phyloP scores from a whole-genome alignment of 2,888 invertebrate species.

The Phyllotreta striolata region DNA sequence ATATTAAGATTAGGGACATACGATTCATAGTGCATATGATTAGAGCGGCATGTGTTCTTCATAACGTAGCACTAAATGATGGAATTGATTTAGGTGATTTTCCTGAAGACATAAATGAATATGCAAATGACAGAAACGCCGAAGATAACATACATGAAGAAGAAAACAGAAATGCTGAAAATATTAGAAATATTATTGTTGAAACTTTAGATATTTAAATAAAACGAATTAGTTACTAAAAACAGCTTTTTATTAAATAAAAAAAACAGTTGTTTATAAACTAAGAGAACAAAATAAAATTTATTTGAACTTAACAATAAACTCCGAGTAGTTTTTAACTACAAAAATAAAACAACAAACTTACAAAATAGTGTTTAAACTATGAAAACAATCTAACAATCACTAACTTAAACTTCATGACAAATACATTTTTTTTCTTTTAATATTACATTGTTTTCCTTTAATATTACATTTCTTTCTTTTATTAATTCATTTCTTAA shows the following conservation, averaged over 20 bases:
- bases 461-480: background rate
- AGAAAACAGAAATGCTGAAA: background rate
- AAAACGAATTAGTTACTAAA: background rate
- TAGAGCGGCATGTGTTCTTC: constrained; percentile 29
- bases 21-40: constrained; percentile 31
- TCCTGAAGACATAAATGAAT: constrained; percentile 1
- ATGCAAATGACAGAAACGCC: background rate
- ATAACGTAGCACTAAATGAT: constrained; percentile 33
- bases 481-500: background rate
- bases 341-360: too few species aligned
- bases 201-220: constrained; percentile 4
- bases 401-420: too few species aligned
- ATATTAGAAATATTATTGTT: constrained; percentile 10
- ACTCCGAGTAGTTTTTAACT: too few species aligned
- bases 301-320: too few species aligned
- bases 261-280: too few species aligned
- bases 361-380: too few species aligned
- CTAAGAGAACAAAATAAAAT: too few species aligned
- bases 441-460: background rate
- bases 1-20: constrained; percentile 30
- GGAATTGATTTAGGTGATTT: constrained; percentile 3
- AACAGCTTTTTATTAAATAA: too few species aligned
- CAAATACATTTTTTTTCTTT: background rate
- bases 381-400: too few species aligned
- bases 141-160: constrained; percentile 1